Base-by-base conservation (phyloP, 2,797 vertebrate species). In the Nothura maculosa region DNA sequence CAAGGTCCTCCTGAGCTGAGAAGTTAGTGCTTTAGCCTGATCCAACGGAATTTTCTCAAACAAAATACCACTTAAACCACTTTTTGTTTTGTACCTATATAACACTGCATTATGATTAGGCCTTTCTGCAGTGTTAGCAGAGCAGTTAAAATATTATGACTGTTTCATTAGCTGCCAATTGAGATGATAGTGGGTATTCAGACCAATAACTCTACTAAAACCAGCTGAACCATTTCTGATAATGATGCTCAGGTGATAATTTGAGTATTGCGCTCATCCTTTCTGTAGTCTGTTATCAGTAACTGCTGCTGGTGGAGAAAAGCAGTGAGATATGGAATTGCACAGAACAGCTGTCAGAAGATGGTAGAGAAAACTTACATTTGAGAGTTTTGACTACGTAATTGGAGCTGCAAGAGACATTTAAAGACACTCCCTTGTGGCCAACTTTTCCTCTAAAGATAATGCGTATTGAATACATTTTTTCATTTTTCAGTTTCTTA, bases 341-440 rank as follows among this genome's bases (percentile, higher is more conserved):
- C 10, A 66, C 57, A 90, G 82, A 90, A 90, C 10, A 82, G 32
- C 58, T 93, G 85, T 92, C 81, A 90, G 50, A 67, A 93, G 70
- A 92, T 13, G 2, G 58, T 75, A 86, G 81, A 70, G 93, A 76
- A 95, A 92, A 61, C n/a, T 40, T 57, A 40, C 3, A 18, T 93
- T 94, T 96, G 83, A 87, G 90, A 77, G 11, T 70, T 66, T 77
- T 90, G 36, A 87, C 32, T 84, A 70, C 69, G 81, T 92, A 85
- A 89, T 75, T 60, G 43, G 89, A 96, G 62, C 86, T 89, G 67
- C 5, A 55, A 87, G 82, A 93, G 78, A 82, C 78, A 77, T 95
- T 90, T 93, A 89, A 91, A 90, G 82, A 40, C 75, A 28, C 43
- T 94, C 94, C 91, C 87, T 36, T 80, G 91, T 94, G 95, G 54